Evolutionary conservation across 2,113 vertebrate genomes (phyloP).

Genomic region (Rousettus leschenaultii): DNA sequence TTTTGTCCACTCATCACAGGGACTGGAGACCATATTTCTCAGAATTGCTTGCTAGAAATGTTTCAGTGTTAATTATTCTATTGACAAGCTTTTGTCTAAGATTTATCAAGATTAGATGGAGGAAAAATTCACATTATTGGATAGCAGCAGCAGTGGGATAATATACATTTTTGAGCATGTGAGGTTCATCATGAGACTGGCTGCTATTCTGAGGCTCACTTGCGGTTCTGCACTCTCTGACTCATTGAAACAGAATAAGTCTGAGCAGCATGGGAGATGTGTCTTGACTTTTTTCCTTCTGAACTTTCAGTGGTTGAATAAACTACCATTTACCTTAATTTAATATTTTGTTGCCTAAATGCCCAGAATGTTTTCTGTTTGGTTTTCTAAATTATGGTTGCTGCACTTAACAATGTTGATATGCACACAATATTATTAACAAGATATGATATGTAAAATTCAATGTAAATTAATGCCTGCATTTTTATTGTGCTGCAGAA

Average conservation of each 20-base stretch:
- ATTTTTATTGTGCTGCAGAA: neutral
- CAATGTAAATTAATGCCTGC: neutral
- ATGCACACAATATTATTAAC: neutral
- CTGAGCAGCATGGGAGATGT: neutral
- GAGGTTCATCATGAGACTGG: neutral
- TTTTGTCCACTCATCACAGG: neutral
- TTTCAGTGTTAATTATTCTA: neutral
- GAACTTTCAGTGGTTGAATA: neutral
- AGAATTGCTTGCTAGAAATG: neutral
- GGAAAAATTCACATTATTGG: neutral
- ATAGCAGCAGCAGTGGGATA: neutral
- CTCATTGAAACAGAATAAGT: neutral
- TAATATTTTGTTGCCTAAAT: neutral
- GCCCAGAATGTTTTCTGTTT: neutral
- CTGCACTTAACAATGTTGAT: neutral
- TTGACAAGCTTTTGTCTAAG: neutral
- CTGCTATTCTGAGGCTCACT: neutral
- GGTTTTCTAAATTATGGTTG: neutral
- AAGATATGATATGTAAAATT: neutral
- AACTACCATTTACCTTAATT: neutral
- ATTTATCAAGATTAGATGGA: neutral
- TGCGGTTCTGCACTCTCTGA: neutral
- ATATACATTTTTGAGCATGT: neutral
- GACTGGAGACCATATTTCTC: neutral
- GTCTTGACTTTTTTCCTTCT: neutral